These are phyloP conservation scores for Lepidocyrtoides sp. DNA, from an alignment of 2,888 invertebrate species.

Conservation along the genomic window DNA sequence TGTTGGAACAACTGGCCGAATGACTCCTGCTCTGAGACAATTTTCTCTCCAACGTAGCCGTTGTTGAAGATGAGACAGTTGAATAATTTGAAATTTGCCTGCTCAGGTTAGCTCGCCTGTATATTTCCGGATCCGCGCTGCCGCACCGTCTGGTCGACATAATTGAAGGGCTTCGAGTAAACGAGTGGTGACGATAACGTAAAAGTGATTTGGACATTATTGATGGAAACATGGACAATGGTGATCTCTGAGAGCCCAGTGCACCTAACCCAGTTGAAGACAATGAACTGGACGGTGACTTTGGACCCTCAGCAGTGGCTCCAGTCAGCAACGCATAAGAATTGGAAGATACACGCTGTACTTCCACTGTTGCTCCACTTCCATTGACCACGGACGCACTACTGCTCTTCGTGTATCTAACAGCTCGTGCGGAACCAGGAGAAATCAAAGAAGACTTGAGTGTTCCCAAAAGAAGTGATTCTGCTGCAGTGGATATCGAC, in stretches of 20 bases:
- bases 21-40: slow-evolving; percentile 61
- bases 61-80: slow-evolving; percentile 39
- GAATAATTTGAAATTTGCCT: slow-evolving; percentile 64
- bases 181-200: slow-evolving; percentile 73
- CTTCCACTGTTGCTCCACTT: slow-evolving; percentile 22
- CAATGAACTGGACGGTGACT: slow-evolving; percentile 11
- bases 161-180: slow-evolving; percentile 39
- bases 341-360: slow-evolving; percentile 44
- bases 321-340: slow-evolving; percentile 48
- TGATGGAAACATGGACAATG: slow-evolving; percentile 61
- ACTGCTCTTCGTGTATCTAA: slow-evolving; percentile 67
- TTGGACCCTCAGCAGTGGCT: slow-evolving; percentile 26
- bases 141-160: slow-evolving; percentile 80
- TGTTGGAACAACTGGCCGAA: slow-evolving; percentile 78
- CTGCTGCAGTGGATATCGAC: slow-evolving; percentile 58
- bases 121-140: slow-evolving; percentile 84
- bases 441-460: slow-evolving; percentile 71
- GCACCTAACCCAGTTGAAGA: neutral
- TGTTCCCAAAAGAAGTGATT: slow-evolving; percentile 56
- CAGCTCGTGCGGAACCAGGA: slow-evolving; percentile 68
- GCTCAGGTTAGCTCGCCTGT: slow-evolving; percentile 60
- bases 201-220: slow-evolving; percentile 64
- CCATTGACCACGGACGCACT: slow-evolving; percentile 64
- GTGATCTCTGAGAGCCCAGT: slow-evolving; percentile 30
- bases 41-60: slow-evolving; percentile 64